These are phyloP conservation scores for Artemia franciscana DNA, from an alignment of 1,140 invertebrate species.

Conservation along the genomic window DNA sequence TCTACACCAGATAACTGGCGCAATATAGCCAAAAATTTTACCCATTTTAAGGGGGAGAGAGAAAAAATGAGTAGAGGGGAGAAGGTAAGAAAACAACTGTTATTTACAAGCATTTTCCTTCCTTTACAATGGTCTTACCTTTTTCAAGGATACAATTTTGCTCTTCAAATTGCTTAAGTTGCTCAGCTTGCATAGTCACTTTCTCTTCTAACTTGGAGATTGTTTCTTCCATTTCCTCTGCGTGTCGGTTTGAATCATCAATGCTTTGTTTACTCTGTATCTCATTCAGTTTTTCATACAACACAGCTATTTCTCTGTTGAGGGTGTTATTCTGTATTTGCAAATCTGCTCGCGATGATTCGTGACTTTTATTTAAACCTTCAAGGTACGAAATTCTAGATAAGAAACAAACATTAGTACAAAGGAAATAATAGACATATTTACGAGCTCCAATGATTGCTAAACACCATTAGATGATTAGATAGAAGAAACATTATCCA, in stretches of 20 bases:
- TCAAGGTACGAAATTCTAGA: neutral
- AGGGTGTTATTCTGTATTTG: neutral
- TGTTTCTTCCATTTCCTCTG: neutral
- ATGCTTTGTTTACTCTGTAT: neutral
- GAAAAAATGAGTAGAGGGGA: too few relatives aligned
- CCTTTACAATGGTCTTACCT: too few relatives aligned
- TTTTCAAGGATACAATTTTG: neutral
- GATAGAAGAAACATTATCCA: too few relatives aligned
- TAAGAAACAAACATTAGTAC: too few relatives aligned
- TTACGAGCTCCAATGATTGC: too few relatives aligned
- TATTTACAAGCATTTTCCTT: too few relatives aligned
- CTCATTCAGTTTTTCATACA: neutral
- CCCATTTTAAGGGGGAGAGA: too few relatives aligned
- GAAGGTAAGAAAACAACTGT: too few relatives aligned
- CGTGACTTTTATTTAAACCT: neutral
- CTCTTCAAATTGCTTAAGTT: neutral
- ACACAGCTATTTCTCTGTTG: neutral
- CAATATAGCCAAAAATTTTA: too few relatives aligned
- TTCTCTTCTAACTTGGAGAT: neutral
- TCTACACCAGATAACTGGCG: too few relatives aligned
- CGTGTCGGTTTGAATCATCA: neutral
- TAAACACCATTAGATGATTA: too few relatives aligned
- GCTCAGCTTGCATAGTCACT: neutral
- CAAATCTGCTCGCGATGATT: neutral
- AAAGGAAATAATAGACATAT: too few relatives aligned